Evolutionary conservation across 92 coral and sea anemone species (phyloP).

Genomic region (Palythoa grandiflora): DNA sequence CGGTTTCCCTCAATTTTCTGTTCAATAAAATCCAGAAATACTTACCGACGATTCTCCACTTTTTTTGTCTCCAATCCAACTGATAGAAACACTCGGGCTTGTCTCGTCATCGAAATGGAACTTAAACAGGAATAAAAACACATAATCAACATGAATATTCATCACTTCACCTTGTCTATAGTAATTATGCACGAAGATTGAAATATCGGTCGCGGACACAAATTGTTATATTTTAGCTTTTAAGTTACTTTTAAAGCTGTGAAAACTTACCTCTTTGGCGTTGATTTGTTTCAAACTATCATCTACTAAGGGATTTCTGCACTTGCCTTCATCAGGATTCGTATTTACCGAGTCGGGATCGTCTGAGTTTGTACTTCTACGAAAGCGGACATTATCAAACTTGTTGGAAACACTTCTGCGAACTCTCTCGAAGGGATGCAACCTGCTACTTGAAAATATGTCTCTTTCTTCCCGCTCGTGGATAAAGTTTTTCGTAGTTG

Average conservation of each 20-base stretch:
- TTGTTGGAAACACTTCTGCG: slow-evolving; percentile 1
- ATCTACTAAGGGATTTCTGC: slow-evolving; percentile 21
- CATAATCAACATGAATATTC: neutral
- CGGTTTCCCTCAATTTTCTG: too few species aligned
- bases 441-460: neutral
- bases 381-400: neutral
- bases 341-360: slow-evolving; percentile 21
- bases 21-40: neutral
- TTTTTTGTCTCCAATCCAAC: slow-evolving; percentile 15
- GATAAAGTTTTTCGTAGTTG: neutral
- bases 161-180: neutral
- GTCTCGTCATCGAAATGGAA: neutral
- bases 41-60: slow-evolving; percentile 10
- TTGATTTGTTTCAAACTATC: neutral
- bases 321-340: slow-evolving; percentile 12
- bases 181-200: neutral
- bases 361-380: neutral
- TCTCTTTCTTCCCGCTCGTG: slow-evolving; percentile 7
- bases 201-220: neutral
- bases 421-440: neutral
- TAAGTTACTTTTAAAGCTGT: neutral
- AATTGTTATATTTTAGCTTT: too few species aligned
- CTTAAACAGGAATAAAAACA: slow-evolving; percentile 5
- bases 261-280: neutral
- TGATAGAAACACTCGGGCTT: slow-evolving; percentile 3